Evolutionary conservation across 2,797 vertebrate genomes (phyloP).

Genomic region (Sebastes nivosus): DNA sequence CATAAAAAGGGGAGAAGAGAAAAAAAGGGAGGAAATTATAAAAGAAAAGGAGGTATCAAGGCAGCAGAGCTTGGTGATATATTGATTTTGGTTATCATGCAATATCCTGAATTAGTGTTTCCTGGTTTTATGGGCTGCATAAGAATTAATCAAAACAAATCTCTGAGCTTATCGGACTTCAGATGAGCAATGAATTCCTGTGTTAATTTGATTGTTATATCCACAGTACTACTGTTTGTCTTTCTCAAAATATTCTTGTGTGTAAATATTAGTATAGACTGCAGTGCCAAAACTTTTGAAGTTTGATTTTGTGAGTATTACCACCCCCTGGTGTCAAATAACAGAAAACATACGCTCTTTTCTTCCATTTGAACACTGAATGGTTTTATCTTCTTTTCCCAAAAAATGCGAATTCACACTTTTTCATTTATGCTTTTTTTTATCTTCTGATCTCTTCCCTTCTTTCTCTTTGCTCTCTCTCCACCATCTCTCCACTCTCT

Average conservation of each 20-base stretch:
- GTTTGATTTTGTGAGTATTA: neutral
- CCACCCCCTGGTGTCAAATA: neutral
- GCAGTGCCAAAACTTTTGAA: neutral
- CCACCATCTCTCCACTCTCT: neutral
- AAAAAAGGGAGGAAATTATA: neutral
- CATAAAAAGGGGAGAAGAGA: neutral
- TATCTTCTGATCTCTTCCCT: neutral
- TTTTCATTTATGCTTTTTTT: conserved; percentile 8
- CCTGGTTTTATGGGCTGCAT: neutral
- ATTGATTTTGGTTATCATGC: conserved; percentile 1
- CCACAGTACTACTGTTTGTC: neutral
- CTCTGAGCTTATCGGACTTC: neutral
- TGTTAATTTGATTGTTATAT: neutral
- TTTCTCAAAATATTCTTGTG: neutral
- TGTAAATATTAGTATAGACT: neutral
- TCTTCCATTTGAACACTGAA: neutral
- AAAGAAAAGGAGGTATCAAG: neutral
- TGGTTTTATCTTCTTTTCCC: neutral
- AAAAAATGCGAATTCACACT: neutral
- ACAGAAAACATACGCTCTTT: neutral
- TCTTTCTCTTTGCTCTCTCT: neutral
- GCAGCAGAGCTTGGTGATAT: neutral
- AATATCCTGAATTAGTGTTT: neutral
- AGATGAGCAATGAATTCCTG: neutral
- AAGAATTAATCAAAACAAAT: neutral